Base-by-base conservation (phyloP, 2,797 vertebrate genomes). In the Monodelphis domestica region DNA sequence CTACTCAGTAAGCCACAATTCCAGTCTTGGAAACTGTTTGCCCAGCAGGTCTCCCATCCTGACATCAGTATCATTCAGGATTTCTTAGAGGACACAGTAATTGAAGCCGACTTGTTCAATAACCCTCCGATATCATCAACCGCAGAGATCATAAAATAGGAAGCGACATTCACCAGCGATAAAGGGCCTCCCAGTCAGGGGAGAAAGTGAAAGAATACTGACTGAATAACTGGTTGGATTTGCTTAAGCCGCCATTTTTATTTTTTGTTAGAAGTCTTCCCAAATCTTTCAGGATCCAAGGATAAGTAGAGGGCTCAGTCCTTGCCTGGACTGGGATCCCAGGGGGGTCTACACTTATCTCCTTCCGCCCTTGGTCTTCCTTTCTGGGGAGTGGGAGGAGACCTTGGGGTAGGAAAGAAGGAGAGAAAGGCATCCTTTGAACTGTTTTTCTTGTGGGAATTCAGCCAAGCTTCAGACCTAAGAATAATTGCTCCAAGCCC, bases 401-500 rank as follows among this genome's bases (percentile, higher is more conserved):
- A 53, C 6, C 7, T 11, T 4, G 33, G 17, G 50, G 1, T 1
- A 0, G 2, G 29, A 5, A 38, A 10, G 2, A 59, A 7, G 5
- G 28, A 0, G 5, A 54, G 6, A 63, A 15, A 94, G 10, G 45
- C 6, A 5, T 87, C 93, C 52, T 89, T 57, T 78, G 92, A 38
- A 88, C 50, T 88, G 51, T 56, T 59, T 54, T 33, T 55, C 17
- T 2, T 87, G 11, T 53, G 54, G 28, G n/a, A 91, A 59, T 88
- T 70, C 94, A 63, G 55, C 52, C 12, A 88, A 89, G 53, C 53
- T 55, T 21, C 84, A 84, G 26, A 95, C 38, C n/a, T 38, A 59
- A 94, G 57, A 87, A 6, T 89, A 87, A 63, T 93, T 94, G 91
- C 33, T 56, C 52, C 52, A 21, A 51, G 15, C 54, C 54, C 29